Conservation (phyloP, 2,113 vertebrate species). For the Pithys albifrons region DNA sequence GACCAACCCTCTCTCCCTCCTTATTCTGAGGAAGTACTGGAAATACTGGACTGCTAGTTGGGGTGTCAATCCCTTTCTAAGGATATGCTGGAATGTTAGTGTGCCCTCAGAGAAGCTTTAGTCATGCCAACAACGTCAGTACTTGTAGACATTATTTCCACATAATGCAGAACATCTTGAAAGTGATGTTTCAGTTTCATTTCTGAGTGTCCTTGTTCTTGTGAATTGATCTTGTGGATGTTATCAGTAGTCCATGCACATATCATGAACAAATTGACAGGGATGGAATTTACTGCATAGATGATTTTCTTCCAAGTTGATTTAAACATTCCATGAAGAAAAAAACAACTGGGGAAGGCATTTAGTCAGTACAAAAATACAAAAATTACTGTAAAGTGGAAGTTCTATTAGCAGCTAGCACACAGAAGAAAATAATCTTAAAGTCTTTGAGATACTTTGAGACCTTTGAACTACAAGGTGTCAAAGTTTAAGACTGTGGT, state of each 20-base stretch:
- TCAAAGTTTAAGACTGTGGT: neutral
- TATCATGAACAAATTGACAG: neutral
- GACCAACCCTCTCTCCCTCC: neutral
- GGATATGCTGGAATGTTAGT: neutral
- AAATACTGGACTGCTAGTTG: neutral
- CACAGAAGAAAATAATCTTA: neutral
- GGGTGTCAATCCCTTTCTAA: neutral
- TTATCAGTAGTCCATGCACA: neutral
- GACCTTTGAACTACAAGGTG: neutral
- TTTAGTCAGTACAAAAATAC: neutral
- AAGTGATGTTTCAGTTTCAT: neutral
- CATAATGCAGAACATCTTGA: neutral
- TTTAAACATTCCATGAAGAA: neutral
- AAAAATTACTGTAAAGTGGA: neutral
- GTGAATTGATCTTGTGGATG: neutral
- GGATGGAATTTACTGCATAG: neutral
- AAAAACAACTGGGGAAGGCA: neutral
- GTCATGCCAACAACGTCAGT: accelerated
- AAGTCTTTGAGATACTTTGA: neutral
- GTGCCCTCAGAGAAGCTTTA: neutral
- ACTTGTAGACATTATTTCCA: neutral
- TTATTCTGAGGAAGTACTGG: accelerated
- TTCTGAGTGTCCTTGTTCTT: neutral
- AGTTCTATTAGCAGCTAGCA: neutral
- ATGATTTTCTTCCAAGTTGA: neutral